These are phyloP conservation scores for Latrodectus hesperus DNA, from an alignment of 2,888 invertebrate genomes.

Conservation along the genomic window DNA sequence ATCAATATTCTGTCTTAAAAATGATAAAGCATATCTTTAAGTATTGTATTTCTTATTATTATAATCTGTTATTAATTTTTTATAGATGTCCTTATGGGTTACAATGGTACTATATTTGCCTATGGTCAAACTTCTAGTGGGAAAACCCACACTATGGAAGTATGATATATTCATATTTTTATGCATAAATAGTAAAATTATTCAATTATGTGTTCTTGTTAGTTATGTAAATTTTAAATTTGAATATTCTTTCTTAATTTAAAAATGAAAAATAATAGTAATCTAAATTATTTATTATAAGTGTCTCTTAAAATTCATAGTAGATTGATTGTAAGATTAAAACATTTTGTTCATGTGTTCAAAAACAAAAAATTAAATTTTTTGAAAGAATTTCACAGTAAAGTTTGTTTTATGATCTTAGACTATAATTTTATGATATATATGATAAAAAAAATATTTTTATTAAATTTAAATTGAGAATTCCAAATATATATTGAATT, in stretches of 20 bases:
- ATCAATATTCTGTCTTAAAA: too few species aligned
- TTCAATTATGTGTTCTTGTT: neutral
- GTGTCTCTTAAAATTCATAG: too few species aligned
- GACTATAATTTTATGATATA: too few species aligned
- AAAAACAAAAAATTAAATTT: too few species aligned
- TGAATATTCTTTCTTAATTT: neutral
- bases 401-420: too few species aligned
- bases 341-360: too few species aligned
- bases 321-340: too few species aligned
- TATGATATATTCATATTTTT: constrained; percentile 17
- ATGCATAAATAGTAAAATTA: neutral
- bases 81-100: constrained; percentile 93
- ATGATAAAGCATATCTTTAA: too few species aligned
- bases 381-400: too few species aligned
- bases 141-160: constrained; percentile 78
- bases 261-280: neutral
- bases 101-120: constrained; percentile 99
- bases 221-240: neutral
- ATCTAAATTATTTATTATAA: too few species aligned
- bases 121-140: constrained; percentile 99
- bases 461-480: too few species aligned
- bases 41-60: neutral
- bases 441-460: too few species aligned
- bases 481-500: neutral
- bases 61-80: neutral